A percentile compares a stretch with the other conserved stretches of the same genome.
Conservation (phyloP, 2,888 invertebrate genomes). For the Subacronicta megacephala region DNA sequence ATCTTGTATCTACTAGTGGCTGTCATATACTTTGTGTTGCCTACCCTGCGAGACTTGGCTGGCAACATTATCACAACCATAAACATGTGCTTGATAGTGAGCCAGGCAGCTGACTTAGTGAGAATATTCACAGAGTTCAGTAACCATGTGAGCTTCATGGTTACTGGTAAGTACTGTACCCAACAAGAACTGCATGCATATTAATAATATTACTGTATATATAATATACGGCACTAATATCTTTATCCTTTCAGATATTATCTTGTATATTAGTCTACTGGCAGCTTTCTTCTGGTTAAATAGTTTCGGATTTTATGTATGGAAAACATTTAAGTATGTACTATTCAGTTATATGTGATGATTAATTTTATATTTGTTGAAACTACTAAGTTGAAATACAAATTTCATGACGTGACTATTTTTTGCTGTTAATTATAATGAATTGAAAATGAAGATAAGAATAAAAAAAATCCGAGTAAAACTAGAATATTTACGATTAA, state of each 20-base stretch:
- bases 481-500: too few relatives aligned
- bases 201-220: neutral
- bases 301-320: slow-evolving; percentile 95
- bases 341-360: slow-evolving; percentile 15
- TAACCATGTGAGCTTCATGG: slow-evolving; percentile 94
- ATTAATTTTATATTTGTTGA: too few relatives aligned
- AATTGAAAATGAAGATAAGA: too few relatives aligned
- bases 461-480: too few relatives aligned
- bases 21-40: slow-evolving; percentile 94
- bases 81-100: slow-evolving; percentile 93
- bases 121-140: slow-evolving; percentile 94
- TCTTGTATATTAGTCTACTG: slow-evolving; percentile 93
- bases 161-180: slow-evolving; percentile 91
- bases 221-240: slow-evolving; percentile 1
- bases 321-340: slow-evolving; percentile 95
- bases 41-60: slow-evolving; percentile 94
- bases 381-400: too few relatives aligned
- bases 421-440: too few relatives aligned
- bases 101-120: slow-evolving; percentile 94
- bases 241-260: slow-evolving; percentile 90
- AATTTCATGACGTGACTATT: too few relatives aligned
- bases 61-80: slow-evolving; percentile 96
- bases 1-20: slow-evolving; percentile 92
- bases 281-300: slow-evolving; percentile 96
- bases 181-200: slow-evolving; percentile 2